A percentile compares a stretch with the other conserved stretches of the same genome.
Conservation (phyloP, 1,140 invertebrate genomes). For the Adelges cooleyi region DNA sequence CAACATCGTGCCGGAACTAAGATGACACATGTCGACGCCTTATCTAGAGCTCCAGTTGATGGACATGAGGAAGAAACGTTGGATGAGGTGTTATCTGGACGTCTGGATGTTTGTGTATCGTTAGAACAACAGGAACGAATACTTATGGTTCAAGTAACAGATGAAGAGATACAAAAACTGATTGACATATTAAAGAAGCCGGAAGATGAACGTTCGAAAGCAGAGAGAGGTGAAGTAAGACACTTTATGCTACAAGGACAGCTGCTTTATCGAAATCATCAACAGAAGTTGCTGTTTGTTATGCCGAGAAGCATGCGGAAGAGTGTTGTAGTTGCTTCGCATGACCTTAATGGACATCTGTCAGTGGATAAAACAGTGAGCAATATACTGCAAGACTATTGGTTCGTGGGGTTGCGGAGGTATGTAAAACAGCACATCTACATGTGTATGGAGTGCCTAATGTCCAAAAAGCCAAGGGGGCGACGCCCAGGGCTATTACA, state of each 20-base stretch:
- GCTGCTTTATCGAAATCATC: no score
- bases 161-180: no score
- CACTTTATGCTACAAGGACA: no score
- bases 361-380: neutral
- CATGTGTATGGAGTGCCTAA: neutral
- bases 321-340: neutral
- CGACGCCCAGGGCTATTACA: neutral
- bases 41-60: constrained; percentile 33
- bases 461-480: neutral
- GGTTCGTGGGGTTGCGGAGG: neutral
- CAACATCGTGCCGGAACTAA: constrained; percentile 33
- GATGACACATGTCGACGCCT: constrained; percentile 38
- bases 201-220: no score
- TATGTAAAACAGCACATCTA: neutral
- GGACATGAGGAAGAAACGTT: neutral
- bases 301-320: neutral
- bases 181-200: no score
- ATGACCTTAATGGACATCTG: neutral
- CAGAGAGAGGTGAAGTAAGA: no score
- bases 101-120: neutral
- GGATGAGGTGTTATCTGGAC: neutral
- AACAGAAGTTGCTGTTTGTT: no score
- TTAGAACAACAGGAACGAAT: neutral
- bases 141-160: neutral
- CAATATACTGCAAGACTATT: neutral